Conservation (phyloP, 2,888 invertebrate species). For the Spodoptera littoralis region DNA sequence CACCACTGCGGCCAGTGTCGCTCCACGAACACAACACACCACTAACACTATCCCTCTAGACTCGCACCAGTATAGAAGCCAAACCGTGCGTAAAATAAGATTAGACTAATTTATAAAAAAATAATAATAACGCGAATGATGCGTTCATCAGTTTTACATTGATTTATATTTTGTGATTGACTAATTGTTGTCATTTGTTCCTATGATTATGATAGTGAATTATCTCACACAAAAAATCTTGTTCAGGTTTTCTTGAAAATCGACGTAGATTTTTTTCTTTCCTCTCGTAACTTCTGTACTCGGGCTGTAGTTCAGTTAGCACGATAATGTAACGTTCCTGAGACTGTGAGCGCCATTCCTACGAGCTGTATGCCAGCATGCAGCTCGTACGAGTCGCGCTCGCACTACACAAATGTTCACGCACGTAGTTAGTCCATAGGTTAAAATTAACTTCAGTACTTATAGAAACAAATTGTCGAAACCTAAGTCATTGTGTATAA, state of each 20-base stretch:
- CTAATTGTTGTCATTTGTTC: constrained; percentile 87
- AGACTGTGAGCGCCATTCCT: constrained; percentile 64
- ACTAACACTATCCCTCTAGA: constrained; percentile 79
- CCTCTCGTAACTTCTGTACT: constrained; percentile 70
- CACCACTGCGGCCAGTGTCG: constrained; percentile 56
- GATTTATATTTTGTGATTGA: constrained; percentile 85
- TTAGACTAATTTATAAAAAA: constrained; percentile 71
- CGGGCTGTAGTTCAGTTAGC: constrained; percentile 73
- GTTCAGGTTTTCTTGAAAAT: constrained; percentile 87
- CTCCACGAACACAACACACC: constrained; percentile 69
- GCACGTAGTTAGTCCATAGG: constrained; percentile 86
- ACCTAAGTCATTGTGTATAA: constrained; percentile 89
- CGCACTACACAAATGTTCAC: constrained; percentile 73
- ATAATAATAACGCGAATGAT: constrained; percentile 76
- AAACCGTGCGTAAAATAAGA: constrained; percentile 85
- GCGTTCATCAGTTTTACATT: constrained; percentile 83
- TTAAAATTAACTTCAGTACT: constrained; percentile 83
- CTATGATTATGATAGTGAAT: constrained; percentile 85
- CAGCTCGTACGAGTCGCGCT: constrained; percentile 62
- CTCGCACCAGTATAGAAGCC: constrained; percentile 86
- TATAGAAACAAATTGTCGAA: constrained; percentile 89
- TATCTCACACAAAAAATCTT: constrained; percentile 77
- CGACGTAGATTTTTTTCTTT: constrained; percentile 82
- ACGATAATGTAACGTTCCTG: constrained; percentile 76
- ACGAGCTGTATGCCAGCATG: constrained; percentile 49